Percentiles rank a stretch among this genome's conserved stretches.
phyloP scores from a whole-genome alignment of 2,797 vertebrate genomes.

The Glossophaga mutica region DNA sequence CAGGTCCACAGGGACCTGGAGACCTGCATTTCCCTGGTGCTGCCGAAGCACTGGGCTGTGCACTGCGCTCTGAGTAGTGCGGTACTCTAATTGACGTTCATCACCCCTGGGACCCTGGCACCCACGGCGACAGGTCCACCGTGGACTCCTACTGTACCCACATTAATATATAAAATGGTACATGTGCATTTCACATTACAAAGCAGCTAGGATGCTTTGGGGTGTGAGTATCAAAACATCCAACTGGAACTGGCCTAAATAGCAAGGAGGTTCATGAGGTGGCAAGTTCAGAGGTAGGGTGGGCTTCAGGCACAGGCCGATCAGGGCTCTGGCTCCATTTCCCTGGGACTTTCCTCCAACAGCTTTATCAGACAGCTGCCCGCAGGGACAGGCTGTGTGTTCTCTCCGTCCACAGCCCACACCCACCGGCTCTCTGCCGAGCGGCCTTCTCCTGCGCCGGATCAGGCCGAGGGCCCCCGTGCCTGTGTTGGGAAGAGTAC shows the following conservation, averaged over 20 bases:
- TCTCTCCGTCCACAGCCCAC: neutral
- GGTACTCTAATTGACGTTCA: neutral
- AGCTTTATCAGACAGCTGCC: neutral
- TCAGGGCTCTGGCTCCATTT: neutral
- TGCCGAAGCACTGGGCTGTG: accelerated
- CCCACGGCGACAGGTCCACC: neutral
- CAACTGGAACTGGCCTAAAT: neutral
- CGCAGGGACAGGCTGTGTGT: neutral
- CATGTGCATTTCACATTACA: neutral
- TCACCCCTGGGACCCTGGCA: neutral
- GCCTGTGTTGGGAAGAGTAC: neutral
- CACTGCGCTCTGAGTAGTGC: too few species aligned
- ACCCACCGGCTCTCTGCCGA: too few species aligned
- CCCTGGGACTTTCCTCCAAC: neutral
- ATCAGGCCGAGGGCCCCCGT: accelerated
- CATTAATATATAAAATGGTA: neutral
- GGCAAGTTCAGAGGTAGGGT: neutral
- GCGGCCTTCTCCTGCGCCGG: accelerated
- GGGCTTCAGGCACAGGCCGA: neutral
- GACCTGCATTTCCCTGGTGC: neutral
- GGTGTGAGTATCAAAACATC: neutral
- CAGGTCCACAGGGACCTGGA: neutral
- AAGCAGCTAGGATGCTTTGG: neutral
- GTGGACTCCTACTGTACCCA: neutral
- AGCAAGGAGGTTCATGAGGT: accelerated